Evolutionary conservation across 64 coral and sea anemone species (phyloP).

Genomic region (Porites lutea): DNA sequence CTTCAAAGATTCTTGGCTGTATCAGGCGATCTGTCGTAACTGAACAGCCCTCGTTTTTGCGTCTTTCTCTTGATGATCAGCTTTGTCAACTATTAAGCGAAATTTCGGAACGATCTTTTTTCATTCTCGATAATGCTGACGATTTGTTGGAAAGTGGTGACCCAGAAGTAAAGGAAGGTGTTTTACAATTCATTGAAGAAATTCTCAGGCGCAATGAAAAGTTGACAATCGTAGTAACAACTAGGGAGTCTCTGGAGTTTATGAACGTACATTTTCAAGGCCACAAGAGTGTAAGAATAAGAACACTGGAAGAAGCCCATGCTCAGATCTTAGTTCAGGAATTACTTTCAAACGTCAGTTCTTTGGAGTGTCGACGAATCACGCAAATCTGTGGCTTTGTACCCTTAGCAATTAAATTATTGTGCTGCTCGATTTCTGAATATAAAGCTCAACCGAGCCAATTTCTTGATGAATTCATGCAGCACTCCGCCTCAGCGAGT

Average conservation of each 20-base stretch:
- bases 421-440: too few relatives aligned
- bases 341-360: too few relatives aligned
- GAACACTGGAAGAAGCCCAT: too few relatives aligned
- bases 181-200: background rate
- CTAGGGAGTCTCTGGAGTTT: too few relatives aligned
- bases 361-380: too few relatives aligned
- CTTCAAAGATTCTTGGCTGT: background rate
- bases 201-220: conserved; percentile 1
- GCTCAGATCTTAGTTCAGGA: too few relatives aligned
- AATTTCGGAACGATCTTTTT: background rate
- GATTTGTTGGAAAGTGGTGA: conserved; percentile 1
- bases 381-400: too few relatives aligned
- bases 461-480: too few relatives aligned
- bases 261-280: too few relatives aligned
- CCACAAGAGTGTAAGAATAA: background rate
- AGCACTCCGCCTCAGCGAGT: too few relatives aligned
- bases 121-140: conserved; percentile 32
- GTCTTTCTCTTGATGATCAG: background rate
- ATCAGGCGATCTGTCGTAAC: background rate
- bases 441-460: background rate
- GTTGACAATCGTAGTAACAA: too few relatives aligned
- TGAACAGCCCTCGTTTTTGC: background rate
- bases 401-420: too few relatives aligned
- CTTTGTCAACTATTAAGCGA: background rate
- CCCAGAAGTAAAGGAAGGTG: background rate